Percentiles rank a stretch among this genome's conserved stretches.
phyloP scores from a whole-genome alignment of 2,888 invertebrate genomes.

The Abrostola triplasia region DNA sequence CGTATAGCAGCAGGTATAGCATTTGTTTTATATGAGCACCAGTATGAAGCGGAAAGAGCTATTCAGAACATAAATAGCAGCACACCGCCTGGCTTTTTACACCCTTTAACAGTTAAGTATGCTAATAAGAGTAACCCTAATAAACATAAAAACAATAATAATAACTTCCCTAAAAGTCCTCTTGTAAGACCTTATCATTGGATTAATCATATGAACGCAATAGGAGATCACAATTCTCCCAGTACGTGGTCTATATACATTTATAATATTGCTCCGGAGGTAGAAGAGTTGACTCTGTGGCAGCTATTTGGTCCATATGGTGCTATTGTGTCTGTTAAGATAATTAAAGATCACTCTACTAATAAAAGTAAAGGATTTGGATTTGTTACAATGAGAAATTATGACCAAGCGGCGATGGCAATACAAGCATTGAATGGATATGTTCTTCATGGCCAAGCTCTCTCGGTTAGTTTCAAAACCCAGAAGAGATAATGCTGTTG shows the following conservation, averaged over 20 bases:
- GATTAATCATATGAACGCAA: constrained; percentile 85
- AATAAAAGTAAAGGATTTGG: constrained; percentile 88
- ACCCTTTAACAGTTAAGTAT: constrained; percentile 88
- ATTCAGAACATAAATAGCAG: constrained; percentile 84
- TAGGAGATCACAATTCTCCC: constrained; percentile 84
- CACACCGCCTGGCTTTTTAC: constrained; percentile 86
- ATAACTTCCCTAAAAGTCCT: constrained; percentile 83
- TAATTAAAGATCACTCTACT: constrained; percentile 87
- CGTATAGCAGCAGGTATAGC: constrained; percentile 88
- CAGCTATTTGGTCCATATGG: constrained; percentile 88
- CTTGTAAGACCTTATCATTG: constrained; percentile 85
- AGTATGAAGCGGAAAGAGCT: constrained; percentile 86
- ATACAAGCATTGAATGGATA: constrained; percentile 87
- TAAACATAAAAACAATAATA: constrained; percentile 86
- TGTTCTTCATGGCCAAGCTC: constrained; percentile 82
- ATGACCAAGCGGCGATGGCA: constrained; percentile 87
- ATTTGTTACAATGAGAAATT: constrained; percentile 88
- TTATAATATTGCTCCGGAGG: constrained; percentile 87
- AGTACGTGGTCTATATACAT: constrained; percentile 88
- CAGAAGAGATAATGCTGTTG: constrained; percentile 87
- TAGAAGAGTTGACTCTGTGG: constrained; percentile 86
- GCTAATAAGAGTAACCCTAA: constrained; percentile 88
- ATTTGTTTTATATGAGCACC: constrained; percentile 86
- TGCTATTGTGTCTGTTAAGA: constrained; percentile 88
- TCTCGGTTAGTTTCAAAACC: constrained; percentile 87